Percentiles rank a stretch among this genome's conserved stretches.
These are phyloP conservation scores for Xenopus tropicalis DNA, from an alignment of 2,113 vertebrate genomes.

Conservation along the genomic window DNA sequence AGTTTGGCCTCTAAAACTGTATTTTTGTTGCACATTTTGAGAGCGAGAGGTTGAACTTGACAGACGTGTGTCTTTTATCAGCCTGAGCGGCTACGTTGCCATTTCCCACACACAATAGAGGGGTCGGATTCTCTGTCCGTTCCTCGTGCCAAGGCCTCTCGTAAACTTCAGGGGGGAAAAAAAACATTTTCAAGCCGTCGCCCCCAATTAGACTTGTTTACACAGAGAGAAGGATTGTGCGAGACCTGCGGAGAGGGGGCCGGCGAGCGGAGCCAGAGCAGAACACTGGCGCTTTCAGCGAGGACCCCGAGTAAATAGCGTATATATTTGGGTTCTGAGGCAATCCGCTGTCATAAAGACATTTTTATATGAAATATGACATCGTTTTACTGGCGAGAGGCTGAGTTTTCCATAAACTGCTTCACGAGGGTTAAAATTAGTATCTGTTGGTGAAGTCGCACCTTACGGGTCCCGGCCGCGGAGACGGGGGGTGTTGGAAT, in stretches of 20 bases:
- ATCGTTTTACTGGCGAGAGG: conserved; percentile 19
- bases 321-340: conserved; percentile 33
- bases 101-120: conserved; percentile 9
- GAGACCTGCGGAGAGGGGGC: conserved; percentile 16
- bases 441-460: conserved; percentile 1
- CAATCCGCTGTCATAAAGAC: conserved; percentile 23
- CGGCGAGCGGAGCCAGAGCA: not conserved
- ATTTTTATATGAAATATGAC: conserved; percentile 36
- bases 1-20: too few species aligned
- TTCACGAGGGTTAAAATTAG: conserved; percentile 30
- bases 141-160: too few species aligned
- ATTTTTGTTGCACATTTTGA: too few species aligned
- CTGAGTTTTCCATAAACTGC: conserved; percentile 20
- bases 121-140: not conserved
- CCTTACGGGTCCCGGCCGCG: too few species aligned
- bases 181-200: conserved; percentile 17
- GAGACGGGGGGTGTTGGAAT: too few species aligned
- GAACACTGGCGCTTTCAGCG: conserved; percentile 32
- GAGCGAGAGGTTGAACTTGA: too few species aligned
- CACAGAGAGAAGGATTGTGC: conserved; percentile 13
- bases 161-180: not conserved
- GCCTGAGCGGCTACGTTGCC: too few species aligned
- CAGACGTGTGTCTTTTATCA: too few species aligned
- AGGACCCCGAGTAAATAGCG: conserved; percentile 15
- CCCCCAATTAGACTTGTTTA: conserved; percentile 29